Percentiles rank a stretch among this genome's conserved stretches.
phyloP scores from a whole-genome alignment of 2,888 invertebrate species.

The Lithophane semibrunnea region DNA sequence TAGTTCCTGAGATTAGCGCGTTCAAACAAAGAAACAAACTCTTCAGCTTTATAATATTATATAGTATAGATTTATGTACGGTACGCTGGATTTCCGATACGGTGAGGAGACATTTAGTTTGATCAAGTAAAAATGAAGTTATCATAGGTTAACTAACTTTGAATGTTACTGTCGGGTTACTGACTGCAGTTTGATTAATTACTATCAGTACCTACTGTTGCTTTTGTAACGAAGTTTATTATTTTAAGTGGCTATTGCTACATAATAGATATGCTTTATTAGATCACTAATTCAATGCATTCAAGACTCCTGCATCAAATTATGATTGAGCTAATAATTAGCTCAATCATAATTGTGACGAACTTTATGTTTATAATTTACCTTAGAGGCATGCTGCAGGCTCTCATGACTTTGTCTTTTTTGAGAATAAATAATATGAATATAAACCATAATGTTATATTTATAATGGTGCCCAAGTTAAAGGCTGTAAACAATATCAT shows the following conservation, averaged over 20 bases:
- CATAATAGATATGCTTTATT: not conserved
- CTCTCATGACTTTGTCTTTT: not conserved
- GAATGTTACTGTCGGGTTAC: not conserved
- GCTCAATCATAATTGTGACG: not conserved
- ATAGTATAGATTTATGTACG: no score
- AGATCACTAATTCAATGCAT: not conserved
- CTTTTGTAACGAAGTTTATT: not conserved
- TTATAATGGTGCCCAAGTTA: no score
- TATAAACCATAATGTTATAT: no score
- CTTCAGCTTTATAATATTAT: no score
- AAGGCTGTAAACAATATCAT: no score
- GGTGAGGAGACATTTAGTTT: not conserved
- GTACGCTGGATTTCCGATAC: not conserved
- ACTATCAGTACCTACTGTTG: not conserved
- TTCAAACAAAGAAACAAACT: no score
- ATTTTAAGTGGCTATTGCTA: not conserved
- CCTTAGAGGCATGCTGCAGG: not conserved
- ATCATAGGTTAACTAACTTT: not conserved
- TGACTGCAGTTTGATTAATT: slow-evolving; percentile 1
- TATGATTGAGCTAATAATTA: no score
- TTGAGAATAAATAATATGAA: not conserved
- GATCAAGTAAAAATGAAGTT: not conserved
- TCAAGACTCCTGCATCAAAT: not conserved
- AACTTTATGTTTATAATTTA: not conserved
- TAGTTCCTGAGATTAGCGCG: no score